Percentiles rank a stretch among this genome's conserved stretches.
Conservation (phyloP, 2,113 vertebrate genomes). For the Butorides virescens region DNA sequence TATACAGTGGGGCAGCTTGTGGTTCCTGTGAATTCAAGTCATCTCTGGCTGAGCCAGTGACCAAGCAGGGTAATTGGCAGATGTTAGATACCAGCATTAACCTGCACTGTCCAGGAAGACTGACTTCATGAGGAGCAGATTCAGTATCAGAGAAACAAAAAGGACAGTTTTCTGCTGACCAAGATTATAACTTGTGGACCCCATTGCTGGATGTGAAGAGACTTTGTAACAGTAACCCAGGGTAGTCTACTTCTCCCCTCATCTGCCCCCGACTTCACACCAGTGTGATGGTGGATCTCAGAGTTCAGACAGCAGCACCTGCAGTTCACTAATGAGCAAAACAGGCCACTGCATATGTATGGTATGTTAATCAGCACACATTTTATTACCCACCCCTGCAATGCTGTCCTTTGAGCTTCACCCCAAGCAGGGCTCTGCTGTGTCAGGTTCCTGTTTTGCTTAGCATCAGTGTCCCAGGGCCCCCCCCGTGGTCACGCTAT, state of each 20-base stretch:
- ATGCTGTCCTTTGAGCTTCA: not conserved
- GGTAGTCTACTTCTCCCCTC: not conserved
- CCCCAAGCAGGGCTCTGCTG: not conserved
- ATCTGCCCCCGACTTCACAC: not conserved
- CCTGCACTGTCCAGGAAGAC: not conserved
- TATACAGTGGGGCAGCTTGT: not conserved
- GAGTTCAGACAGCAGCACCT: not conserved
- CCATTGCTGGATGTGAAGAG: not conserved
- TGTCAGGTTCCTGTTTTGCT: not conserved
- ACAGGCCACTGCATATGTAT: not conserved
- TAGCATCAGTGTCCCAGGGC: not conserved
- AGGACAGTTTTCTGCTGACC: not conserved
- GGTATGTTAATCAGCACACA: not conserved
- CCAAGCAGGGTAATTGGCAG: accelerated
- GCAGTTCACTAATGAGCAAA: not conserved
- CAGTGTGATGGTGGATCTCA: not conserved
- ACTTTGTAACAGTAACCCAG: not conserved
- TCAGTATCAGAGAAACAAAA: not conserved
- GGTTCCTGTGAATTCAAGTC: not conserved
- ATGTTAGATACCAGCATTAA: not conserved
- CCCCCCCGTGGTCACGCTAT: accelerated
- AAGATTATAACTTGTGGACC: not conserved
- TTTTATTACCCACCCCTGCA: not conserved
- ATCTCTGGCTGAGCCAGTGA: not conserved
- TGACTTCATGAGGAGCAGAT: not conserved